Evolutionary conservation across 2,797 vertebrate species (phyloP).

Genomic region (Cheirogaleus major): DNA sequence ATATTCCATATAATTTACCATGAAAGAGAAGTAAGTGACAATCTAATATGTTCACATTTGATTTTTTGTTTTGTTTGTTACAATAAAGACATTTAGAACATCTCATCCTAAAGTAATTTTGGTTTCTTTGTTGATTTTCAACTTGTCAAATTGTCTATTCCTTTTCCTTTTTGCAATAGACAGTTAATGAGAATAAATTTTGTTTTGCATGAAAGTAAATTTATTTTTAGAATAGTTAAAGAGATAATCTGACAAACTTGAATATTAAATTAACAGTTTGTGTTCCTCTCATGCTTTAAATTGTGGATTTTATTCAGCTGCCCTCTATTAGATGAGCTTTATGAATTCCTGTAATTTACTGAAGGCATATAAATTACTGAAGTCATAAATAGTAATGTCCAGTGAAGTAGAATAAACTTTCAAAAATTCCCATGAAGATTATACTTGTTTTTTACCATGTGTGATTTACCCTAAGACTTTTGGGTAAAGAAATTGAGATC

Average conservation of each 20-base stretch:
- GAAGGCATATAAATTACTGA: background rate
- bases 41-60: background rate
- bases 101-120: constrained; percentile 44
- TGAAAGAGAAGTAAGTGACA: constrained; percentile 29
- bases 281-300: background rate
- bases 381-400: background rate
- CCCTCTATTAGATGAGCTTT: background rate
- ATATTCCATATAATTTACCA: constrained; percentile 25
- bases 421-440: background rate
- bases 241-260: background rate
- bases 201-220: constrained; percentile 9
- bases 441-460: background rate
- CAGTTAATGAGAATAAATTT: constrained; percentile 27
- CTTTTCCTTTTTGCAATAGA: background rate
- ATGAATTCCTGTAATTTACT: background rate
- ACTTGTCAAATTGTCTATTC: constrained; percentile 32
- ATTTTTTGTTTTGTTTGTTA: background rate
- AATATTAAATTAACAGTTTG: background rate
- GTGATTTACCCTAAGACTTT: background rate
- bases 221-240: constrained; percentile 15
- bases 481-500: background rate
- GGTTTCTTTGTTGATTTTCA: constrained; percentile 34
- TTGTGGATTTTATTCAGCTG: background rate
- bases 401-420: background rate
- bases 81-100: constrained; percentile 20